Base-by-base conservation (phyloP, 2,797 vertebrate genomes). In the Orientallactaga sibirica region DNA sequence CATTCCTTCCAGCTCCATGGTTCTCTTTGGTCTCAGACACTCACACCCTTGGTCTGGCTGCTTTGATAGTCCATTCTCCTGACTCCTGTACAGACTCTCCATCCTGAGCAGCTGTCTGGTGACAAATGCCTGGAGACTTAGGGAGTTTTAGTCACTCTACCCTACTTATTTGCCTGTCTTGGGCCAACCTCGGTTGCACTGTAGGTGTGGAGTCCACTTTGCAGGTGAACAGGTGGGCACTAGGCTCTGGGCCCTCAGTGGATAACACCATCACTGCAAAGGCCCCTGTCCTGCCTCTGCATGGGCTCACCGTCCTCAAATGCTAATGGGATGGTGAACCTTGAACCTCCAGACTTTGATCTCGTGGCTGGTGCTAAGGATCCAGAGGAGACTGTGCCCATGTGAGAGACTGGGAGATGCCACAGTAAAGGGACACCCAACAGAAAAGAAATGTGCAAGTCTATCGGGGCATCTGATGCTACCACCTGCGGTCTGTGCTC, bases 401-500 rank as follows among this genome's bases (percentile, higher is more conserved):
- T 16, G 7, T 41, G 52, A 48, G 27, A 15, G 19, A 20, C 73
- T 4, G 15, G 15, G 62, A 5, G 0, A 10, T 18, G 15, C 33
- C 41, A 82, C 24, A 22, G 25, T 4, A 1, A 37, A 29, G 25
- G 62, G 3, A 41, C 8, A 14, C 10, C 55, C 43, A 14, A 15
- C 19, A 2, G 33, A 6, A 16, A 43, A 19, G n/a, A 11, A 7
- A 41, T 3, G 55, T 2, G 2, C 0, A 3, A 22, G 20, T 37
- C 20, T 24, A 9, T 41, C 19, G 7, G 71, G 73, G 5, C 41
- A 75, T 75, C 73, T 48, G 22, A 25, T 19, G 33, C 19, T 29
- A 8, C 70, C 24, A 41, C 2, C 29, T 70, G 5, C 18, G 12
- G 18, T 25, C n/a, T 20, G 33, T 4, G 6, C 22, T 37, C 2